phyloP scores from a whole-genome alignment of 2,113 vertebrate species.

The Arothron firmamentum region DNA sequence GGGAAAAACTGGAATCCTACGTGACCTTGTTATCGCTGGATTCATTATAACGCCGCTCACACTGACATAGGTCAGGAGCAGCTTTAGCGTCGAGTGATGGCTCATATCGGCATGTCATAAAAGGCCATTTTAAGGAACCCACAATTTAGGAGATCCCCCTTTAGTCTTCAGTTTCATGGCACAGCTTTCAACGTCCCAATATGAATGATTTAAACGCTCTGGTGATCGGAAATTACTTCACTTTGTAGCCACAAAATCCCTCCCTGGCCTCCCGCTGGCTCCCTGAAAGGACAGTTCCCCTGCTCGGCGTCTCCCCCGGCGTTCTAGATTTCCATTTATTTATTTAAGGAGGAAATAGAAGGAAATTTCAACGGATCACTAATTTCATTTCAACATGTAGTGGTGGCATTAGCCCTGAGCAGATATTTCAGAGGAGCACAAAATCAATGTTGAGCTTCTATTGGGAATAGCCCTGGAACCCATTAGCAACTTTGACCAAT shows the following conservation, averaged over 20 bases:
- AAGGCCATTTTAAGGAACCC: slow-evolving; percentile 45
- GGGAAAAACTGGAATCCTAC: slow-evolving; percentile 38
- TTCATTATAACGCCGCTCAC: slow-evolving; percentile 25
- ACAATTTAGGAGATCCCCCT: slow-evolving; percentile 42
- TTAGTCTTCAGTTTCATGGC: slow-evolving; percentile 19
- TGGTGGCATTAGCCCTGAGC: slow-evolving; percentile 73
- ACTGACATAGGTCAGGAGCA: slow-evolving; percentile 3
- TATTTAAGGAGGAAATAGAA: slow-evolving; percentile 75
- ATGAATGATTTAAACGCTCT: slow-evolving; percentile 69
- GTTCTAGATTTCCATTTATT: slow-evolving; percentile 74
- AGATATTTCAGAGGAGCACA: slow-evolving; percentile 81
- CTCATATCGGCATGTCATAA: slow-evolving; percentile 12
- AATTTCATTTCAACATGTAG: slow-evolving; percentile 79
- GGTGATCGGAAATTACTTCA: slow-evolving; percentile 66
- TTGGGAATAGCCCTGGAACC: slow-evolving; percentile 78
- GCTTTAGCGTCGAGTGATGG: not conserved
- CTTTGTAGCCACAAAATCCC: slow-evolving; percentile 49
- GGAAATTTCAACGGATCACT: slow-evolving; percentile 75
- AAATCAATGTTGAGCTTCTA: slow-evolving; percentile 78
- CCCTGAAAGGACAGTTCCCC: slow-evolving; percentile 54
- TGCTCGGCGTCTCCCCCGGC: slow-evolving; percentile 46
- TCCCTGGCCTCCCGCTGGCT: slow-evolving; percentile 6
- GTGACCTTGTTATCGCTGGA: slow-evolving; percentile 45
- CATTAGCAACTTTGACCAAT: slow-evolving; percentile 84
- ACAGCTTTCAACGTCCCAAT: slow-evolving; percentile 52